A percentile compares a stretch with the other conserved stretches of the same genome.
Evolutionary conservation across 1,140 invertebrate genomes (phyloP).

Genomic region (Magallana ariakensis): DNA sequence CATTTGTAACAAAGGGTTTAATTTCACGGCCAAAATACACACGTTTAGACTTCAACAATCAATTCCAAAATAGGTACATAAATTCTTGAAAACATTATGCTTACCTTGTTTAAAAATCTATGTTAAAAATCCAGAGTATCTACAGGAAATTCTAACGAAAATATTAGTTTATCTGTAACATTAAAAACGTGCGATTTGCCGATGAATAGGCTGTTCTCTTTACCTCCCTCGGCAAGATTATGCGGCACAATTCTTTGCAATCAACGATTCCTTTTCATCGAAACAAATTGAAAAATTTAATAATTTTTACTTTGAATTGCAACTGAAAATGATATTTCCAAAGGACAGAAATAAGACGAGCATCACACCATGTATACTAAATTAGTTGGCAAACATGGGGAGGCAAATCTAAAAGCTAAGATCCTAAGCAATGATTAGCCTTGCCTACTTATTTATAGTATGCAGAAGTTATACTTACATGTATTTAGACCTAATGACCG

Average conservation of each 20-base stretch:
- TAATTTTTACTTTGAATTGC: too few relatives aligned
- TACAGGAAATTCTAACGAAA: constrained; percentile 55
- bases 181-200: constrained; percentile 58
- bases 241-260: not conserved
- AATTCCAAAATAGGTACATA: constrained; percentile 2
- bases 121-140: not conserved
- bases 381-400: not conserved
- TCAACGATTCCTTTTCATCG: not conserved
- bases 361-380: not conserved
- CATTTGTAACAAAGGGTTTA: constrained; percentile 25
- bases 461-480: not conserved
- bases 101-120: constrained; percentile 34
- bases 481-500: too few relatives aligned
- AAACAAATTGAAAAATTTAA: too few relatives aligned
- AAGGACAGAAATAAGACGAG: too few relatives aligned
- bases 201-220: constrained; percentile 48
- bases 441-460: constrained; percentile 29
- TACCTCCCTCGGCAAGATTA: constrained; percentile 38
- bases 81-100: constrained; percentile 44
- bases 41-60: constrained; percentile 30
- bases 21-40: not conserved
- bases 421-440: constrained; percentile 32
- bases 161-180: constrained; percentile 49
- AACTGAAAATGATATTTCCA: too few relatives aligned
- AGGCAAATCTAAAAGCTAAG: not conserved